phyloP scores from a whole-genome alignment of 2,888 invertebrate genomes.

The Geophilus truncorum region DNA sequence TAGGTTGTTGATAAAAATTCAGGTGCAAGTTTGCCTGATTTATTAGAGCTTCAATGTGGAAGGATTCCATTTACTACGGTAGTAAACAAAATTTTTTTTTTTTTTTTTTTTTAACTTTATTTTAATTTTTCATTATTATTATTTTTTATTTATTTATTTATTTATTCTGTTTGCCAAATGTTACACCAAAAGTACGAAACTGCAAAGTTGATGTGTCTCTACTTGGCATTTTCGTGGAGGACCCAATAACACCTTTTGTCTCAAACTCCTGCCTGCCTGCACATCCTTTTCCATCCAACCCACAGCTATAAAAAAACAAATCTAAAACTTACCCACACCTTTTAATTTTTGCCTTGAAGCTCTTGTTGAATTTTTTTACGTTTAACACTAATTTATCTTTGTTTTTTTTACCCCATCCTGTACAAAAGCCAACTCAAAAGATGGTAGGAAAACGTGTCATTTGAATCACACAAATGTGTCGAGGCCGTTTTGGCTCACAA shows the following conservation, averaged over 20 bases:
- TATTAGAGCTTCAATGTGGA: constrained; percentile 33
- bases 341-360: constrained; percentile 30
- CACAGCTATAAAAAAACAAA: not conserved
- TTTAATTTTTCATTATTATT: not conserved
- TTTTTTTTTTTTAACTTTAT: not conserved
- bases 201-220: constrained; percentile 27
- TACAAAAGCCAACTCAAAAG: constrained; percentile 32
- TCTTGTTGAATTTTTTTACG: not conserved
- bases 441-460: constrained; percentile 34
- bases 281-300: too few relatives aligned
- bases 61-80: constrained; percentile 6
- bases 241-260: not conserved
- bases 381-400: constrained; percentile 31
- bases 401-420: constrained; percentile 32
- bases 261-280: not conserved
- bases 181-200: constrained; percentile 27
- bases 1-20: not conserved
- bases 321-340: not conserved
- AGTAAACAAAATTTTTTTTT: not conserved
- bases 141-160: not conserved
- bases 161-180: constrained; percentile 6
- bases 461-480: constrained; percentile 33
- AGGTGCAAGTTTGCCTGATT: constrained; percentile 35
- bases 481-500: constrained; percentile 34
- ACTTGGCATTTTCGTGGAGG: constrained; percentile 27